Base-by-base conservation (phyloP, 2,797 vertebrate species). In the Platyrinchus mystaceus region DNA sequence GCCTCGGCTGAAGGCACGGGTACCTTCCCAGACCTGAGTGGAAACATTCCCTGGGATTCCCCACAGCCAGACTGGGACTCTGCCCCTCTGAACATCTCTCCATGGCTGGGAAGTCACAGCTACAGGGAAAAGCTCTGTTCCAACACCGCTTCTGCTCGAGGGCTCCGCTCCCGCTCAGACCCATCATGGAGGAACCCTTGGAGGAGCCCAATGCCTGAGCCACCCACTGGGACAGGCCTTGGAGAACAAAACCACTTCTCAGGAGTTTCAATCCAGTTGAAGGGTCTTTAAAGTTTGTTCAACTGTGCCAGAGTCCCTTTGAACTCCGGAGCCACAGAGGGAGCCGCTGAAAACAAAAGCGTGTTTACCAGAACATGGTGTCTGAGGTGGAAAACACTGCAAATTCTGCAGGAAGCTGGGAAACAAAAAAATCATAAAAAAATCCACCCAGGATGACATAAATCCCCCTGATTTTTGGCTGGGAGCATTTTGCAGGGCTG, bases 271-370 rank as follows among this genome's bases (percentile, higher is more conserved):
- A 14, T 34, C 69, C 73, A 49, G 44, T 7, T 71, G 83, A 78
- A 73, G 53, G 75, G 41, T 52, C 73, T 84, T 87, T 27, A 62
- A 84, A 89, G 58, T 78, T 59, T 85, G 68, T 47, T 95, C 81
- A 47, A 9, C 36, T 84, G 87, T 12, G 44, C n/a, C 62, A 44
- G 78, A 81, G 76, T 62, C 92, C 81, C 93, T 95, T 70, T 92
- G 94, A 94, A 95, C 84, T 92, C 17, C 0, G 4, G 39, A 36
- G 36, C 52, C 36, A 44, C 53, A 21, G 10, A 89, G 81, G 74
- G 55, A 34, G 52, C 34, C 0, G 3, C 16, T 30, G 49, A 30
- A 89, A 89, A 95, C 79, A 94, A 87, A 91, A 67, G 44, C 1
- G 1, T 76, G 85, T 90, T 93, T 86, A 90, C 73, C 62, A 75